Evolutionary conservation across 2,888 invertebrate genomes (phyloP), one percentile per base, ranked within the genome.

Genomic region (Cataglyphis albicans): DNA sequence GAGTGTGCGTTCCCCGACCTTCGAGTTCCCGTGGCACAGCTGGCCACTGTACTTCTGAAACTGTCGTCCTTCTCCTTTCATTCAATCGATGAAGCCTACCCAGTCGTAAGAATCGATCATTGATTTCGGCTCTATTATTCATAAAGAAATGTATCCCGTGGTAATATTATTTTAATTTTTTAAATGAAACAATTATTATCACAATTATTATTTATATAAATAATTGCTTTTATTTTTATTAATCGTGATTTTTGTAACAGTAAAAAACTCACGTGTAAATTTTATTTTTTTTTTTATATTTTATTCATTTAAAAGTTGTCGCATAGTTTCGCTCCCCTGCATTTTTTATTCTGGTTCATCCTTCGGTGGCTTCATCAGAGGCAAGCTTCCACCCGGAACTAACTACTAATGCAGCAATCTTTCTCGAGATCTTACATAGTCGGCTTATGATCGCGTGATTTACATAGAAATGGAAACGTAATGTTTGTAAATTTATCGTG

Each of bases 401-500:
- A 94, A 94, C 94, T 94, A 93, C 93, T 91, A 93, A 92, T 93
- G 92, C 91, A 90, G 89, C 89, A 90, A 91, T 92, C 92, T 92
- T 92, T 92, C 83, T 59, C 88, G 82, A 89, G 90, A 91, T 92
- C 90, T 92, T 91, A 90, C 88, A 87, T 67, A 86, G 87, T 21
- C 88, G 88, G 93, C 91, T 93, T 93, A 93, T 93, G 91, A 87
- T 83, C 84, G 65, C 67, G 48, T 75, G 68, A 93, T 93, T 93
- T 92, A 91, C 93, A 93, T 94, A 90, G 92, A 92, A 93, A 93
- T 93, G 89, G 89, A 86, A 64, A 84, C 89, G 48, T 70, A 29
- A 81, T 41, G 38, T 70, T 73, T 81, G 63, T 41, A 55, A 73
- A 52, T 81, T 81, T 21, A 52, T 18, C 32, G 18, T 18, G 32